Evolutionary conservation across 1,140 invertebrate species (phyloP), one percentile per base, ranked within the genome.

Genomic region (Sminthurinus signatus): DNA sequence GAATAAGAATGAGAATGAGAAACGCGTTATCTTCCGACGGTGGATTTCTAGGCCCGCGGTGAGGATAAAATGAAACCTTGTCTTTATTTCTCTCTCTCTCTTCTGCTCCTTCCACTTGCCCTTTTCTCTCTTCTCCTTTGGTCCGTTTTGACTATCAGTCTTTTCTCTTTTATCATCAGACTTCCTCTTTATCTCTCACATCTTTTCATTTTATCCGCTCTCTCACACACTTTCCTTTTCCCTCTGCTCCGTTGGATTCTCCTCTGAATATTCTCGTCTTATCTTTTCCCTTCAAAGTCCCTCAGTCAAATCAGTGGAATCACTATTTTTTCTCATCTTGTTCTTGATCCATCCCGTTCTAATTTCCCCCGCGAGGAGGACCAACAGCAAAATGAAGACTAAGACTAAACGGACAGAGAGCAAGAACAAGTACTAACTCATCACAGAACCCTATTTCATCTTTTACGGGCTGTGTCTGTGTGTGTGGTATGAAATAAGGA

Each of bases 311-410:
- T 56, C 12, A 36, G 31, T 56, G 10, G 19, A 42, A 56, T 56
- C 36, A 56, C 54, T 36, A 56, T 56, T 56, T n/a, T 54, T 56
- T 31, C 54, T 56, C 54, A 56, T 56, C 54, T 23, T 39, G 39
- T 39, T 42, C 54, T 31, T 12, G 3, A 39, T 19, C 8, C 39
- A 39, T 23, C 14, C 14, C 51, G 29, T 5, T 56, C 54, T 56
- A 56, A 56, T 56, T 56, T 56, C n/a, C 28, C 54, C 54, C 29
- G 3, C 5, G 25, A 23, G 4, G 25, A 54, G 28, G 12, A 27
- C 10, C 4, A 48, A 5, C 3, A 10, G 23, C 23, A 50, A 5
- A 23, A 23, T 17, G 46, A 19, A 23, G 15, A 23, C 8, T 15
- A 23, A 15, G 51, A 54, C 12, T 8, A 32, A 14, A 54, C 5